Conservation (phyloP, 1,140 invertebrate species). For the Neomicropteryx cornuta region DNA sequence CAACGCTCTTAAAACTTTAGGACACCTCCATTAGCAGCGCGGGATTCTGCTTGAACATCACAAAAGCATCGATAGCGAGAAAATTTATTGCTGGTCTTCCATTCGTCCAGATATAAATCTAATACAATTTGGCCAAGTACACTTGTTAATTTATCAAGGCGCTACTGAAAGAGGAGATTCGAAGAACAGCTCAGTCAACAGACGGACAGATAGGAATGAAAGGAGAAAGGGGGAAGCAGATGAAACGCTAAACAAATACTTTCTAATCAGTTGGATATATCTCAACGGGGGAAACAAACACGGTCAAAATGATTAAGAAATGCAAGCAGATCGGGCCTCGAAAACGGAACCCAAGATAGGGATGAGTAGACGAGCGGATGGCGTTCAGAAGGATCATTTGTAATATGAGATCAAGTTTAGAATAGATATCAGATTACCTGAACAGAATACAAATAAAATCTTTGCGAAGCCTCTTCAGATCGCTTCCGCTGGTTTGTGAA, state of each 20-base stretch:
- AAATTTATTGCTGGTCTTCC: slow-evolving; percentile 13
- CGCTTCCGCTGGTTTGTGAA: too few species aligned
- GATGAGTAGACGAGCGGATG: too few species aligned
- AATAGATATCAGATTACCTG: too few species aligned
- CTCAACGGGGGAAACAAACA: slow-evolving; percentile 7
- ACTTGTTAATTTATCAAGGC: slow-evolving; percentile 8
- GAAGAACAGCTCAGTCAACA: too few species aligned
- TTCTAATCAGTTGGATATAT: slow-evolving; percentile 8
- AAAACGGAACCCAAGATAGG: slow-evolving; percentile 7
- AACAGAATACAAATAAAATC: not conserved
- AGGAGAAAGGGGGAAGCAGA: not conserved
- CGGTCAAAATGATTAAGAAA: slow-evolving; percentile 4
- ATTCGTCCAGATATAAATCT: slow-evolving; percentile 13
- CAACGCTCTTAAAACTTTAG: too few species aligned
- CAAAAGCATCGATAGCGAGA: too few species aligned
- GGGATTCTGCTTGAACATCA: too few species aligned
- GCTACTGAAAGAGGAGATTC: too few species aligned
- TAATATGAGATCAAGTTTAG: too few species aligned
- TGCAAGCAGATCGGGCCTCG: slow-evolving; percentile 4
- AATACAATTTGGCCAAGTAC: slow-evolving; percentile 11
- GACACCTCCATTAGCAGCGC: too few species aligned
- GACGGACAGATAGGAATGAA: not conserved
- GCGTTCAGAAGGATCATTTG: too few species aligned
- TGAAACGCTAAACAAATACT: slow-evolving; percentile 4
- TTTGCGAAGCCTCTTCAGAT: not conserved